Percentiles rank a stretch among this genome's conserved stretches.
phyloP scores from a whole-genome alignment of 35 echinoderm and acorn worm genomes.

The Ophioderma brevispina region DNA sequence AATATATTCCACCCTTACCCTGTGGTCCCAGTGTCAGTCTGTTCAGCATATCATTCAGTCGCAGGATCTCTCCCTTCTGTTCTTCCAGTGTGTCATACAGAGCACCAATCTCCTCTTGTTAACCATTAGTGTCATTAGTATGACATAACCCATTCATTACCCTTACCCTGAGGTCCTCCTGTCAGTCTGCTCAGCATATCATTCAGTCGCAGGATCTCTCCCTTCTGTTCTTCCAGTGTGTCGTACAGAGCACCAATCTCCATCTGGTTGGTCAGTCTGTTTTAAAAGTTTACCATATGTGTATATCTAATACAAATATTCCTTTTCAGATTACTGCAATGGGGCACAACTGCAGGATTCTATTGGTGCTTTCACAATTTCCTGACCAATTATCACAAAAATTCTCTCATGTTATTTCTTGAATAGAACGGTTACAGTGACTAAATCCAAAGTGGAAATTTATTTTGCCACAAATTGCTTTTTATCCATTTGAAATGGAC shows the following conservation, averaged over 20 bases:
- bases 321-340: too few relatives aligned
- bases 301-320: too few relatives aligned
- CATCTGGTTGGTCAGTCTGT: constrained; percentile 79
- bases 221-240: constrained; percentile 80
- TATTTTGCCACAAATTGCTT: too few relatives aligned
- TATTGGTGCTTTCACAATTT: too few relatives aligned
- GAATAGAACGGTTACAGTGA: neutral
- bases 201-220: constrained; percentile 74
- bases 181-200: constrained; percentile 20
- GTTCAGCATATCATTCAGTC: constrained; percentile 58
- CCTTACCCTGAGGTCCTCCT: neutral
- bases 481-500: too few relatives aligned
- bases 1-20: too few relatives aligned
- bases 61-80: constrained; percentile 78
- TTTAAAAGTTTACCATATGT: too few relatives aligned
- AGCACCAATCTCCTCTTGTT: constrained; percentile 62
- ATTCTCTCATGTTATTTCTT: neutral
- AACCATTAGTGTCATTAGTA: too few relatives aligned
- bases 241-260: constrained; percentile 89
- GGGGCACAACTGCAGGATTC: too few relatives aligned
- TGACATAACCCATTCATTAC: too few relatives aligned
- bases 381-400: too few relatives aligned
- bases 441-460: neutral
- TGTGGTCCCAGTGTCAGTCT: neutral
- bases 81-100: constrained; percentile 86